Evolutionary conservation across 2,888 invertebrate species (phyloP).

Genomic region (Spisula subtruncata): DNA sequence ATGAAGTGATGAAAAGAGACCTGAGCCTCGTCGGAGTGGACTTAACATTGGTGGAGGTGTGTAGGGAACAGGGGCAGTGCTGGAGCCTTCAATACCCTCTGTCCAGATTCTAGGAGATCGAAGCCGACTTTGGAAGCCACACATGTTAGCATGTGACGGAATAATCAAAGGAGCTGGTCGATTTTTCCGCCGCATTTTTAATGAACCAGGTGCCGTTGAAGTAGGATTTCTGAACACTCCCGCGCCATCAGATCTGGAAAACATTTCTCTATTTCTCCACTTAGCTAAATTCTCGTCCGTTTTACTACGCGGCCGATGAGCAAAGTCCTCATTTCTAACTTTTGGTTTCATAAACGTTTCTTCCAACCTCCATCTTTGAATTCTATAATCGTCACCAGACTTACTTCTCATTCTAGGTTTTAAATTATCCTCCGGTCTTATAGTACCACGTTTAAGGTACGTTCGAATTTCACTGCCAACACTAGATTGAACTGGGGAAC

Average conservation of each 20-base stretch:
- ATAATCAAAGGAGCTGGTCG: slow-evolving; percentile 88
- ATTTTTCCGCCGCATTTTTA: slow-evolving; percentile 86
- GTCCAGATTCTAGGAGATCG: slow-evolving; percentile 88
- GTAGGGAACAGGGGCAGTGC: slow-evolving; percentile 90
- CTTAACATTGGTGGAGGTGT: slow-evolving; percentile 98
- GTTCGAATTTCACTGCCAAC: slow-evolving; percentile 49
- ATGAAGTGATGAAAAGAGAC: slow-evolving; percentile 91
- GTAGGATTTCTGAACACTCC: slow-evolving; percentile 94
- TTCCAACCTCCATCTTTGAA: slow-evolving; percentile 79
- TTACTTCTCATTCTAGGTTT: slow-evolving; percentile 81
- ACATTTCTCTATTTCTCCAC: slow-evolving; percentile 76
- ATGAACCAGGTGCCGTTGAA: slow-evolving; percentile 89
- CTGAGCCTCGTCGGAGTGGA: slow-evolving; percentile 95
- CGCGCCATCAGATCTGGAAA: slow-evolving; percentile 90
- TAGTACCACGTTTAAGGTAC: slow-evolving; percentile 46
- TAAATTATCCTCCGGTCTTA: slow-evolving; percentile 42
- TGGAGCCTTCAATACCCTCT: slow-evolving; percentile 76
- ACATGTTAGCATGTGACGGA: slow-evolving; percentile 88
- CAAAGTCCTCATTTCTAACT: slow-evolving; percentile 79
- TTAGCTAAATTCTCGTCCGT: slow-evolving; percentile 72
- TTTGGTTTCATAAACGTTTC: slow-evolving; percentile 82
- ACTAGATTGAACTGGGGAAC: slow-evolving; percentile 42
- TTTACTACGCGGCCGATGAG: slow-evolving; percentile 76
- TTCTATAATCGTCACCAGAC: slow-evolving; percentile 81
- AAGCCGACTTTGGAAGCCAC: slow-evolving; percentile 89